Conservation (phyloP, 2,888 invertebrate species). For the Lasioglossum malachurum region DNA sequence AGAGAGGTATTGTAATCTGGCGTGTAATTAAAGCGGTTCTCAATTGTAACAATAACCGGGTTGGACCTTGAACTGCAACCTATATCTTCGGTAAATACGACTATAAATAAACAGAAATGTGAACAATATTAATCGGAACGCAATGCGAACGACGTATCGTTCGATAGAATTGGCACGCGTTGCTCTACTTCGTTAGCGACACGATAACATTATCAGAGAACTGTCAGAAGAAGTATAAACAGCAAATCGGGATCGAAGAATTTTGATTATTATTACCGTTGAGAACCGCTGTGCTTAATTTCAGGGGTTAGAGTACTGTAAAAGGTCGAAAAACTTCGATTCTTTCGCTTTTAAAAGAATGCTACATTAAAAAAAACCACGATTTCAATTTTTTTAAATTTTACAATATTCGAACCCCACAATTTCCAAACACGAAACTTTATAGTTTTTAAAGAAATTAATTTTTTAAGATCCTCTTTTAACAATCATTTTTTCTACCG, state of each 20-base stretch:
- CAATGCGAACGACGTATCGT: not conserved
- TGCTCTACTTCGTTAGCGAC: not conserved
- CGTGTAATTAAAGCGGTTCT: slow-evolving; percentile 2
- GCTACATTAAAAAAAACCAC: not conserved
- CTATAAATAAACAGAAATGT: slow-evolving; percentile 7
- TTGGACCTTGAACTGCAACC: slow-evolving; percentile 12
- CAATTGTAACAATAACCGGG: not conserved
- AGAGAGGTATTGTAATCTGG: not conserved
- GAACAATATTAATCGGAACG: not conserved
- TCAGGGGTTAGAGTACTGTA: not conserved
- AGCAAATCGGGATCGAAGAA: too few species aligned
- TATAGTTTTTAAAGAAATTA: not conserved
- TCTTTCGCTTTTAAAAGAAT: not conserved
- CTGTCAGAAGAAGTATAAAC: not conserved
- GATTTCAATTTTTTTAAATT: not conserved
- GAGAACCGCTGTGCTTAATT: not conserved
- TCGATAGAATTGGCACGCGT: not conserved
- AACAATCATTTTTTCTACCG: not conserved
- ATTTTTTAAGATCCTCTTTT: not conserved
- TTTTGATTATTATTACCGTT: not conserved
- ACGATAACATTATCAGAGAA: not conserved
- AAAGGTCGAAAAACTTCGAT: not conserved
- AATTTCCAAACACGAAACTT: not conserved
- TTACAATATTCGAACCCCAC: not conserved
- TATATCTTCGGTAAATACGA: slow-evolving; percentile 7